These are phyloP conservation scores for Hetaerina americana DNA, from an alignment of 1,140 invertebrate species.

Conservation along the genomic window DNA sequence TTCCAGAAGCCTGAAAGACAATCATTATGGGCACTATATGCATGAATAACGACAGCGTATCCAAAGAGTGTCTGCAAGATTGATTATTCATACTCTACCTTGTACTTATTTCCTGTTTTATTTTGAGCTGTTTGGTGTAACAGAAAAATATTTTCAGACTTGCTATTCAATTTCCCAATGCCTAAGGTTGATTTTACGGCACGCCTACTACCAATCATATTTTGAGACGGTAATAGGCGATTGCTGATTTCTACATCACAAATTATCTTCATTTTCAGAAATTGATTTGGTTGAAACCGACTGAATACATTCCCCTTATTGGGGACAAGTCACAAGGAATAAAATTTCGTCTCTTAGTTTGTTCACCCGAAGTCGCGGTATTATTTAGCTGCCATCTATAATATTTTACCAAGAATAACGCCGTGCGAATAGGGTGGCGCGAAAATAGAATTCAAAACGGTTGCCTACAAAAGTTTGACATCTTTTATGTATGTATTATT, in stretches of 20 bases:
- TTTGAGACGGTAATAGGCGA: slow-evolving; percentile 32
- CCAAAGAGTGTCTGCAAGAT: no score
- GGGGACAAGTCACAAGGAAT: no score
- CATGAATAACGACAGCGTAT: no score
- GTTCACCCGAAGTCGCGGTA: background rate
- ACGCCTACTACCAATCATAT: slow-evolving; percentile 29
- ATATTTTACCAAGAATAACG: background rate
- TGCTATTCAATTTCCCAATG: slow-evolving; percentile 44
- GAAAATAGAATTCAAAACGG: background rate
- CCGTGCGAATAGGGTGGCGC: background rate
- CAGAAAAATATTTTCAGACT: slow-evolving; percentile 41
- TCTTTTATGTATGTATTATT: no score
- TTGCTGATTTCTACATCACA: slow-evolving; percentile 50
- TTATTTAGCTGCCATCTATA: background rate
- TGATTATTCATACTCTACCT: no score
- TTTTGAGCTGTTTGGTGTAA: slow-evolving; percentile 48
- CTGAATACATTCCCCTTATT: no score
- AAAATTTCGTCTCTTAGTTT: no score
- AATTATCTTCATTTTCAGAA: slow-evolving; percentile 44
- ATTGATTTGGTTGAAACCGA: no score
- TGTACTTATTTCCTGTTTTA: slow-evolving; percentile 51
- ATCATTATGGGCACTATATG: slow-evolving; percentile 4
- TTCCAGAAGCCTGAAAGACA: slow-evolving; percentile 35
- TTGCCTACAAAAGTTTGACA: background rate
- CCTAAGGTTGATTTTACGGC: slow-evolving; percentile 46